Base-by-base conservation (phyloP, 2,797 vertebrate genomes). In the Diceros bicornis region DNA sequence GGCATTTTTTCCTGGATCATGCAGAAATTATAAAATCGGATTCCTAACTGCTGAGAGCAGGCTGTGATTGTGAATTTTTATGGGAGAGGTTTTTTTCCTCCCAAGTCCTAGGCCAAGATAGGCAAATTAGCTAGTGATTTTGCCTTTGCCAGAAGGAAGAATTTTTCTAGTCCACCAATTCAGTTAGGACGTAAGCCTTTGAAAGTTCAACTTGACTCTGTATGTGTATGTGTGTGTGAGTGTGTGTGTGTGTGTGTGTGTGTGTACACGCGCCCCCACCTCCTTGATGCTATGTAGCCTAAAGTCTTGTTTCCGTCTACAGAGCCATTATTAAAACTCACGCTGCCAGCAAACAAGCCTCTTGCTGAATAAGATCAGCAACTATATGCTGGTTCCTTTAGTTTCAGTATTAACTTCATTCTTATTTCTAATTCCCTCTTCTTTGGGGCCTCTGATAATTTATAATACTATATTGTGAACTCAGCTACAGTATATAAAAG, bases 201-300 rank as follows among this genome's bases (percentile, higher is more conserved):
- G 55, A 71, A 52, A 79, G 18, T 79, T 87, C 21, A 75, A 34
- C 8, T 44, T 86, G 21, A 27, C 1, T 57, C 8, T 68, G 5
- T 77, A 2, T 37, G 10, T 77, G 1, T 61, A 21, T 37, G 32
- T 57, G n/a, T 69, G 41, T 7, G 18, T 23, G 50, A 32, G 17
- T 1, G 8, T 5, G 16, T 6, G 4, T 1, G 13, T 25, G 4
- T 1, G 13, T 25, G 4, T 1, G 1, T 7, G 8, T 7, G 0
- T 68, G 37, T 69, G 16, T 18, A 9, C 25, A 9, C 10, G 1
- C 0, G 32, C 0, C 0, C 37, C 47, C 9, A 27, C 17, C 27
- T 55, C 16, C 66, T 74, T 59, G 78, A 89, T 34, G 13, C 0
- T 59, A 10, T 66, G 32, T 84, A 44, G 23, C 27, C 13, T 66